These are phyloP conservation scores for Artemia franciscana DNA, from an alignment of 1,140 invertebrate species.

Conservation along the genomic window DNA sequence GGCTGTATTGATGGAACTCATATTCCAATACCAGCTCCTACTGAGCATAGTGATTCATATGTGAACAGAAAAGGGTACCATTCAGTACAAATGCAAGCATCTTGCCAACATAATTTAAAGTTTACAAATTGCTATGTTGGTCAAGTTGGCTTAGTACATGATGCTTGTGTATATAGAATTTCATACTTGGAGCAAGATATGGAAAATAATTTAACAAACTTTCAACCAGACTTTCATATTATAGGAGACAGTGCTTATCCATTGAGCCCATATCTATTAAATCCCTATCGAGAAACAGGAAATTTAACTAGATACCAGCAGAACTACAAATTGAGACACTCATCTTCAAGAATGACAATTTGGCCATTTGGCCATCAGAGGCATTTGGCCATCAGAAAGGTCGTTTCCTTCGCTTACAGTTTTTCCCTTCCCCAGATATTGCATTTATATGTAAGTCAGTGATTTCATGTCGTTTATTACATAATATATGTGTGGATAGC, in stretches of 20 bases:
- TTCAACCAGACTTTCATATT: neutral
- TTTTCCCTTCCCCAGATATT: too few relatives aligned
- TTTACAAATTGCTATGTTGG: neutral
- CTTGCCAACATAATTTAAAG: neutral
- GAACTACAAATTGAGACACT: neutral
- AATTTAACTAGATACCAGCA: neutral
- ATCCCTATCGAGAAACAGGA: neutral
- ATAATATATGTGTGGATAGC: too few relatives aligned
- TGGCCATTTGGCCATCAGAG: too few relatives aligned
- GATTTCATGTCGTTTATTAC: too few relatives aligned
- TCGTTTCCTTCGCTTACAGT: too few relatives aligned
- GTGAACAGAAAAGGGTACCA: neutral
- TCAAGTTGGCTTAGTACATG: neutral
- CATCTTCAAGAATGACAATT: neutral
- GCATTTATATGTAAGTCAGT: too few relatives aligned
- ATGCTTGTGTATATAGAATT: neutral
- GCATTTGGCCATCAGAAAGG: neutral
- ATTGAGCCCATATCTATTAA: neutral
- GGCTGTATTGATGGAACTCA: neutral
- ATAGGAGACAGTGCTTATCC: neutral
- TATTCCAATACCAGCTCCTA: neutral
- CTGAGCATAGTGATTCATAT: neutral
- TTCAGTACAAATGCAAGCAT: neutral
- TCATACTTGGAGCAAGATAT: neutral
- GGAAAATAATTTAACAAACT: neutral